Base-by-base conservation (phyloP, 1,140 invertebrate species). In the Scaptodrosophila lebanonensis region DNA sequence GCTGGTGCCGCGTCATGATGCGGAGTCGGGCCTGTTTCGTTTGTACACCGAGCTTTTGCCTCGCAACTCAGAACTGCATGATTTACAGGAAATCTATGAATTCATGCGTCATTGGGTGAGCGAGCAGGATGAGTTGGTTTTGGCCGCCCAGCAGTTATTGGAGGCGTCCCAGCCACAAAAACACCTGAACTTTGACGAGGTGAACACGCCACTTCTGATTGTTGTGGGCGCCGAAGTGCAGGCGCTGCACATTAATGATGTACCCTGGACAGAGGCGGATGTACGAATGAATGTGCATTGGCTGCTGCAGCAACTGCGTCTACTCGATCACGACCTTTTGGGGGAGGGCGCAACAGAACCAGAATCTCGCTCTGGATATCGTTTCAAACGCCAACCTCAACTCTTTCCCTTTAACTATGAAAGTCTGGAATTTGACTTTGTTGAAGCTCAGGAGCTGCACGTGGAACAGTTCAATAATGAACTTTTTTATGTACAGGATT, bases 1-100 rank as follows among this genome's bases (percentile, higher is more conserved):
- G 18, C 40, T 89, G 22, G 69, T 89, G 3, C 87, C 86, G 1
- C 61, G 72, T 6, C 54, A 58, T 6, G 42, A 67, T 5, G 82
- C 66, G 2, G 51, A 72, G 3, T 75, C 84, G 6, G 72, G 83
- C 0, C 42, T 87, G 2, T 87, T 87, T 36, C 51, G 45, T 0
- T 42, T 87, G 18, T 54, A 86, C 20, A 79, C 69, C 0, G 47
- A 83, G 27, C 57, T 84, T 15, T 36, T 83, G 39, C 59, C 63
- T 0, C 60, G 66, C 40, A 86, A 86, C 17, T 83, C 79, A 1
- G 84, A 87, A 52, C 16, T 85, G 18, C 62, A 79, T 2, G 64
- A 87, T 42, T 43, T 84, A 6, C 84, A 77, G 54, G 70, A 84
- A n/a, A 86, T 84, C 5, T 52, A 84, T 5, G 17, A 79, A 3